Base-by-base conservation (phyloP, 1,140 invertebrate species). In the Cydia fagiglandana region DNA sequence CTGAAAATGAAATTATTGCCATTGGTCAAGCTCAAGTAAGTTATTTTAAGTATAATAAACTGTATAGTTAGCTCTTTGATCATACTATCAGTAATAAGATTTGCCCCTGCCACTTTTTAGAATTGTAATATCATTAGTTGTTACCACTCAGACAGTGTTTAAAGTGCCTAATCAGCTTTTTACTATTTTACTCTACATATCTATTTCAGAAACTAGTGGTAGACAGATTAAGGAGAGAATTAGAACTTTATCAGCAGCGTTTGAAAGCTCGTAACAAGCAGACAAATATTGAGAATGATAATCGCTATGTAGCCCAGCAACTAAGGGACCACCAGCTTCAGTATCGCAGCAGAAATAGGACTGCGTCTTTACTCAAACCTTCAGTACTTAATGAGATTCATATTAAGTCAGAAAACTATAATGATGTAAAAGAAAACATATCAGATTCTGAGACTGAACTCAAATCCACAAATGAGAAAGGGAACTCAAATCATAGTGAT, bases 1-100 rank as follows among this genome's bases (percentile, higher is more conserved):
- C 93, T 66, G 94, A 94, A 86, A 91, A 93, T 81, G 90, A 94
- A 77, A 94, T 95, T 75, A 88, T 94, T 75, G 78, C 86, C 12
- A 93, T 94, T 78, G 94, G 94, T 41, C 88, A 93, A 77, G 88
- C 87, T 78, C 94, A 95, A 89, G 94, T 94, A 91, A 89, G 87
- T 75, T 34, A 13, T 61, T 75, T 76, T 78, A n/a, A n/a, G n/a
- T n/a, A 73, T 74, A 20, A 2, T 64, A 12, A 50, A 64, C 45
- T 30, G 53, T 75, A 53, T 2, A 41, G 15, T 41, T 47, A 70
- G 66, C n/a, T 28, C 53, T 56, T 41, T 47, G 45, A 47, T 61
- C 56, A 61, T 24, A 9, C 56, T 24, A 17, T 17, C 0, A 24
- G 24, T 24, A n/a, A 56, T n/a, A 5, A 17, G n/a, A 1, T 4